Percentiles rank a stretch among this genome's conserved stretches.
These are phyloP conservation scores for Micronycteris hirsuta DNA, from an alignment of 2,113 vertebrate species.

Conservation along the genomic window DNA sequence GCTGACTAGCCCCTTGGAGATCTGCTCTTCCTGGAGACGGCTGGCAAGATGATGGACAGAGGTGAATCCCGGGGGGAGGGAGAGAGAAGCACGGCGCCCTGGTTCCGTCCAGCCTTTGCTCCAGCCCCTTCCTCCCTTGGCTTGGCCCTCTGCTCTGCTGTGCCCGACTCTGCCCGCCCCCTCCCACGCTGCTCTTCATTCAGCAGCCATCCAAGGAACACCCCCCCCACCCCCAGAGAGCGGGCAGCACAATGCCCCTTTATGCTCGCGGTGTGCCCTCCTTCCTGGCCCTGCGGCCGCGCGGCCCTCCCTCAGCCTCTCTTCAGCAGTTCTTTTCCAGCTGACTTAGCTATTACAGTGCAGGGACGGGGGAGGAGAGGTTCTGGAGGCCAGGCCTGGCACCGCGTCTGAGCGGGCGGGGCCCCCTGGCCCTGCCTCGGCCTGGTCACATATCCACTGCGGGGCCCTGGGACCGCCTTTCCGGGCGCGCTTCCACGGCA, in stretches of 20 bases:
- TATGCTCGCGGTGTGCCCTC: slow-evolving; percentile 74
- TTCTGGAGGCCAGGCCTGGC: slow-evolving; percentile 68
- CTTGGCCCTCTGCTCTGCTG: background rate
- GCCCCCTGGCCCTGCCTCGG: slow-evolving; percentile 63
- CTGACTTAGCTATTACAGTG: slow-evolving; percentile 79
- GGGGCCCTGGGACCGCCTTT: slow-evolving; percentile 59
- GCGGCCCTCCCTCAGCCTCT: slow-evolving; percentile 75
- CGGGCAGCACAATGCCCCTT: slow-evolving; percentile 81
- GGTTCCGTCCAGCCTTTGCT: slow-evolving; percentile 37
- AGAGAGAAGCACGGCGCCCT: slow-evolving; percentile 58
- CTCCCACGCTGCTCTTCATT: slow-evolving; percentile 72
- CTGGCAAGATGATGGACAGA: slow-evolving; percentile 46
- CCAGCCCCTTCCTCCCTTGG: background rate
- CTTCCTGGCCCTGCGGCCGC: slow-evolving; percentile 79
- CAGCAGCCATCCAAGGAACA: slow-evolving; percentile 74
- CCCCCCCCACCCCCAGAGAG: no score
- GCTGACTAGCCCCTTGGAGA: background rate
- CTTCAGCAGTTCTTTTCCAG: slow-evolving; percentile 79
- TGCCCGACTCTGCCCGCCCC: background rate
- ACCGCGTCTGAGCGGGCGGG: slow-evolving; percentile 40
- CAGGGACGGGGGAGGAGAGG: slow-evolving; percentile 69
- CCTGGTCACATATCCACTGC: slow-evolving; percentile 53
- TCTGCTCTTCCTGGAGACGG: background rate
- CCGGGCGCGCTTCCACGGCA: slow-evolving; percentile 65
- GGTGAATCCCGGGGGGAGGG: slow-evolving; percentile 41